Evolutionary conservation across 2,113 vertebrate genomes (phyloP), one percentile per base, ranked within the genome.

Genomic region (Oncorhynchus tshawytscha): DNA sequence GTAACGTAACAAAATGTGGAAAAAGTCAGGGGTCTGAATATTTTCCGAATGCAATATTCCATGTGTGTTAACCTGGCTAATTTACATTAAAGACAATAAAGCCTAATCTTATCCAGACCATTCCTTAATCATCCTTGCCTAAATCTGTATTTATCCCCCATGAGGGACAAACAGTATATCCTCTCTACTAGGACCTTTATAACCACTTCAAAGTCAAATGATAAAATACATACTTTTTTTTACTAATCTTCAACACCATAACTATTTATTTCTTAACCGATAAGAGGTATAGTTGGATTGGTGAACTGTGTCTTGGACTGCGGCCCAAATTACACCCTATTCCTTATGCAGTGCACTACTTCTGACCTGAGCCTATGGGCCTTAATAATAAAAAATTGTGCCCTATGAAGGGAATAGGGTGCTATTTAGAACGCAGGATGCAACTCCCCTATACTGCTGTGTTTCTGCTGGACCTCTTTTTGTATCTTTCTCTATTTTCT

Each of bases 181-280:
- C 22, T 31, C 65, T 34, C 54, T 11, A 5, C 11, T 29, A 20
- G 57, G 20, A 27, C 70, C 57, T 34, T 39, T 72, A 65, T 29
- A 45, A 15, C 18, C 4, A 60, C 74, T 57, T 64, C 27, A 16
- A 31, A 12, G 25, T 81, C 71, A 39, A 64, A 67, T 39, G 8
- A 39, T 7, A 71, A 75, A 49, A 59, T 54, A 72, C 74, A 75
- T 60, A 78, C n/a, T 72, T 20, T 77, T 70, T 74, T 5, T 11
- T 12, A 18, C 64, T 57, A 69, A 78, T 79, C 70, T 24, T 72
- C 51, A 18, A 24, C 79, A 31, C 25, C 49, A 75, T 76, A 69
- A 75, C 69, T 67, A 77, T 82, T 80, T 85, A 79, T 39, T 78
- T 86, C 39, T 39, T 39, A 85, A 85, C 82, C 87, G 88, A 88